Evolutionary conservation across 2,113 vertebrate species (phyloP).

Genomic region (Tor tambroides): DNA sequence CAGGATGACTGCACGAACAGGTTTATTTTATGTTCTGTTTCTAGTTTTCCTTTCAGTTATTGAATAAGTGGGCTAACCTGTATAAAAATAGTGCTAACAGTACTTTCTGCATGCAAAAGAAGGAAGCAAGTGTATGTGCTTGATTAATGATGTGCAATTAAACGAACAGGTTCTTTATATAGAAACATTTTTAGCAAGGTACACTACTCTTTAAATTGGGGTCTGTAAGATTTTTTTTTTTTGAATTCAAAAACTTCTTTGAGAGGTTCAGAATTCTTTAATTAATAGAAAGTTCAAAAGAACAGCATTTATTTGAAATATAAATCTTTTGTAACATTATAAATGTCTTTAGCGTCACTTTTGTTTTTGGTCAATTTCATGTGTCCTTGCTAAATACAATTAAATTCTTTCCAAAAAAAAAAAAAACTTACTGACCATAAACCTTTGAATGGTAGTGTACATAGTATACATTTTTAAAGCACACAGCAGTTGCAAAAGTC

Average conservation of each 20-base stretch:
- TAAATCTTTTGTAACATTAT: neutral
- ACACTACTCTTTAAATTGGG: neutral
- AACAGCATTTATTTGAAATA: neutral
- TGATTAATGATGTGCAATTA: constrained; percentile 14
- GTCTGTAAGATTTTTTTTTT: neutral
- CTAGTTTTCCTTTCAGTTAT: neutral
- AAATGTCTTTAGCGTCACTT: neutral
- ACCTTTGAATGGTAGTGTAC: neutral
- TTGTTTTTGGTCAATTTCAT: neutral
- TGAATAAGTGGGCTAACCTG: neutral
- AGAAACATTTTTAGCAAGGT: neutral
- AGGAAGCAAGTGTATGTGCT: neutral
- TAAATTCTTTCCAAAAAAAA: neutral
- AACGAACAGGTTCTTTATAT: neutral
- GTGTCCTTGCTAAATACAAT: neutral
- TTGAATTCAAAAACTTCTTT: neutral
- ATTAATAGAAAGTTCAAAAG: neutral
- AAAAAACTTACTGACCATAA: neutral
- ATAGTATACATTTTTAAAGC: neutral
- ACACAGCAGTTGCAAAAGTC: neutral
- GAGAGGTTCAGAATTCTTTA: neutral
- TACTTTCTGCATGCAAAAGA: constrained; percentile 5
- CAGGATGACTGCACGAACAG: neutral
- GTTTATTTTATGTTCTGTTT: neutral
- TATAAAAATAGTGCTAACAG: neutral